phyloP scores from a whole-genome alignment of 2,113 vertebrate genomes.

The Cettia cetti region DNA sequence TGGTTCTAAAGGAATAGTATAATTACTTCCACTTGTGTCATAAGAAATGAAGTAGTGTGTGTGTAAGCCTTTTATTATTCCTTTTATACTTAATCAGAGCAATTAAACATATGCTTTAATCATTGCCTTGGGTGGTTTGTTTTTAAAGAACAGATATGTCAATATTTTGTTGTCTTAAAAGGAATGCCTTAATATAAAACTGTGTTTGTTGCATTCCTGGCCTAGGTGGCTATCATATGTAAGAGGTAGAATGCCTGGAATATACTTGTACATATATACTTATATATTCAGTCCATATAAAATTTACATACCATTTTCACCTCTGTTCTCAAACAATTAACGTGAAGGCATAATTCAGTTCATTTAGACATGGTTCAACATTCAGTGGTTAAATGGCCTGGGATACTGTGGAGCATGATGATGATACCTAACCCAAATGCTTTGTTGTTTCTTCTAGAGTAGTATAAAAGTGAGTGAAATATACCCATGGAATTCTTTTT shows the following conservation, averaged over 20 bases:
- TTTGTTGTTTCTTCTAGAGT: not conserved
- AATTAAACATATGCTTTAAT: not conserved
- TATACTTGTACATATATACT: not conserved
- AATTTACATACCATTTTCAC: not conserved
- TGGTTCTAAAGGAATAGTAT: not conserved
- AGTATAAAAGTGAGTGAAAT: not conserved
- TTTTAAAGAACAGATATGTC: not conserved
- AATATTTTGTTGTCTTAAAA: not conserved
- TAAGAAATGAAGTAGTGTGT: not conserved
- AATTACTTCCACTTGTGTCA: not conserved
- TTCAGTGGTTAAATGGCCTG: not conserved
- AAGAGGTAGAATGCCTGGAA: not conserved
- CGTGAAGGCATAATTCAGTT: not conserved
- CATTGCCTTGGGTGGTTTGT: not conserved
- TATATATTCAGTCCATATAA: not conserved
- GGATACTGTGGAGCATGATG: fast-evolving
- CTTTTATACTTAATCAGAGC: not conserved
- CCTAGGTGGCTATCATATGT: not conserved
- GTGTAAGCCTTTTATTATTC: not conserved
- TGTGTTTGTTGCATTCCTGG: not conserved
- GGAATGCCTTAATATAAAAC: not conserved
- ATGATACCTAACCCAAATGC: not conserved
- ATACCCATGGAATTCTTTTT: not conserved
- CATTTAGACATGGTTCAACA: not conserved
- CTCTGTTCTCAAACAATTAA: not conserved